A percentile compares a stretch with the other conserved stretches of the same genome.
Evolutionary conservation across 2,888 invertebrate genomes (phyloP).

Genomic region (Drosophila macrothrix): DNA sequence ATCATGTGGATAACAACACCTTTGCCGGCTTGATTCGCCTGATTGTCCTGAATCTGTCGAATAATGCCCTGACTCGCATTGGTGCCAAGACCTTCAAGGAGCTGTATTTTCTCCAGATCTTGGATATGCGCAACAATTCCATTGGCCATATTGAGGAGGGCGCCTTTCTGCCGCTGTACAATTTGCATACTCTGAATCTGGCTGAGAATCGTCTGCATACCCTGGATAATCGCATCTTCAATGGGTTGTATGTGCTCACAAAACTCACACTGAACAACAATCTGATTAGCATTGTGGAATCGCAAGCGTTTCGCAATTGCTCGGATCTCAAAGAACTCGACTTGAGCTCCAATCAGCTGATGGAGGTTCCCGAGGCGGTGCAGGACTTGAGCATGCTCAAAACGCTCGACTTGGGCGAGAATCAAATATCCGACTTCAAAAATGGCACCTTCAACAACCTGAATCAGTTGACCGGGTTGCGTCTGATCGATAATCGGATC

Average conservation of each 20-base stretch:
- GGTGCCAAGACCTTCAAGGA: conserved; percentile 94
- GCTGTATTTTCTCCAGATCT: conserved; percentile 93
- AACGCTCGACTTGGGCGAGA: conserved; percentile 96
- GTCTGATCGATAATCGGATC: conserved; percentile 95
- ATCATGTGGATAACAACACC: conserved; percentile 93
- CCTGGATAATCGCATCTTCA: conserved; percentile 92
- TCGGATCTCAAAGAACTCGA: conserved; percentile 95
- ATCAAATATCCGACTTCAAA: conserved; percentile 92
- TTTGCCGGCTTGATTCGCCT: conserved; percentile 93
- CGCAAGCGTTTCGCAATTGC: conserved; percentile 94
- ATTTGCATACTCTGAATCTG: conserved; percentile 94
- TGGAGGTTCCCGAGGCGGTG: conserved; percentile 92
- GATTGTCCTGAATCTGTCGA: conserved; percentile 93
- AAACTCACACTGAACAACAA: conserved; percentile 95
- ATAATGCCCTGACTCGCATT: conserved; percentile 93
- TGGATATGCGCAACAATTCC: conserved; percentile 94
- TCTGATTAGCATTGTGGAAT: conserved; percentile 91
- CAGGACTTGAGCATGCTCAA: conserved; percentile 93
- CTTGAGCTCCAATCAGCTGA: conserved; percentile 93
- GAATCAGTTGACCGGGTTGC: conserved; percentile 93
- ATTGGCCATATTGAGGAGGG: conserved; percentile 95
- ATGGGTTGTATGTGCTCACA: conserved; percentile 92
- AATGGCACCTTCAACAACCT: conserved; percentile 94
- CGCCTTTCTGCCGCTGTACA: conserved; percentile 94
- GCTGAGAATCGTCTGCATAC: conserved; percentile 94